Conservation (phyloP, 2,797 vertebrate genomes). For the Myotis pilosus region DNA sequence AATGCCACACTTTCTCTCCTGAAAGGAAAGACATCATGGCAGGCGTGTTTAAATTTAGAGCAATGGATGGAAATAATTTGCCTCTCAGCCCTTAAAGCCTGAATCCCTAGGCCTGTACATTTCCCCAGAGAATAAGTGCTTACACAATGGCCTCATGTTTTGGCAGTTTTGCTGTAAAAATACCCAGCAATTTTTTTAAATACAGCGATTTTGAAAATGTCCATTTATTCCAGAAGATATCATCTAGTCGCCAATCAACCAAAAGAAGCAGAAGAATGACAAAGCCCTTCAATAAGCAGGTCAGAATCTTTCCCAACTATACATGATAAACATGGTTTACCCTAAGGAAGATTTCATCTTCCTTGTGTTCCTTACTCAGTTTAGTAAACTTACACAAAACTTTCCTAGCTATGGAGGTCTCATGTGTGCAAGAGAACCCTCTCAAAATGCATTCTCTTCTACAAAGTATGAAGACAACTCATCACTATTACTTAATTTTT, state of each 20-base stretch:
- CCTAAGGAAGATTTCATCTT: slow-evolving; percentile 40
- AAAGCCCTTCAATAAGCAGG: slow-evolving; percentile 62
- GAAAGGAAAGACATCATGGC: background rate
- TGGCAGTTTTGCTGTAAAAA: slow-evolving; percentile 62
- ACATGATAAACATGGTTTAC: slow-evolving; percentile 50
- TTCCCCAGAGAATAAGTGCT: slow-evolving; percentile 52
- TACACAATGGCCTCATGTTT: slow-evolving; percentile 54
- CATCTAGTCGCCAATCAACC: slow-evolving; percentile 61
- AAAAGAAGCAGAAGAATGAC: slow-evolving; percentile 51
- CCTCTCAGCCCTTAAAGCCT: slow-evolving; percentile 10
- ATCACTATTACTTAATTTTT: background rate
- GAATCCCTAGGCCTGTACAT: slow-evolving; percentile 34
- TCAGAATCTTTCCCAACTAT: slow-evolving; percentile 52
- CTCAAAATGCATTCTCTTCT: background rate
- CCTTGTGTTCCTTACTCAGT: slow-evolving; percentile 25
- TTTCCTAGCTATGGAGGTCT: background rate
- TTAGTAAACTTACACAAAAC: slow-evolving; percentile 38
- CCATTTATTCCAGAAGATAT: slow-evolving; percentile 58
- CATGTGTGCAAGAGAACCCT: background rate
- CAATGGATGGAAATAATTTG: slow-evolving; percentile 18
- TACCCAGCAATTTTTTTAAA: slow-evolving; percentile 71
- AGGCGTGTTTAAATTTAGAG: slow-evolving; percentile 37
- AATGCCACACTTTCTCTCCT: slow-evolving; percentile 23
- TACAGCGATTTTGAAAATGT: slow-evolving; percentile 73
- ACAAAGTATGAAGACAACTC: background rate